Base-by-base conservation (phyloP, 2,113 vertebrate species). In the Rhinogobius similis region DNA sequence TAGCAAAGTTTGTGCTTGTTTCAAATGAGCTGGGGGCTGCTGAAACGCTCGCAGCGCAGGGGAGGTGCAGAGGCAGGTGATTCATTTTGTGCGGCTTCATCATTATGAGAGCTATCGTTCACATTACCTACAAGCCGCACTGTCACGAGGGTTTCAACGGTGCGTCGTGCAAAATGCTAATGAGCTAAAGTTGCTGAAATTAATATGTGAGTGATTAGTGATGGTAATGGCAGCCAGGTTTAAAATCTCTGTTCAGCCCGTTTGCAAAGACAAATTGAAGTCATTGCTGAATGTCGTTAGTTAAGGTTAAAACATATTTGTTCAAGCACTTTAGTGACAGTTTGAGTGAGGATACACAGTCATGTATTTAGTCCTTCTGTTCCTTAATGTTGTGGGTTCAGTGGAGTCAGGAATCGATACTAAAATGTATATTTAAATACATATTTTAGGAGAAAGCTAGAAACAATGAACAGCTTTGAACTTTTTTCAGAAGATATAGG, bases 1-100 rank as follows among this genome's bases (percentile, higher is more conserved):
- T 29, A 67, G n/a, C 21, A 41, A 43, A 41, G 62, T 63, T 43
- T 39, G 36, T 24, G 62, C n/a, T 39, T 63, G 38, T 63, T 13
- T 63, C 21, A 63, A 39, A 63, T 10, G n/a, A 38, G 13, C 55
- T 48, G 48, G 46, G 21, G 64, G 67, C 63, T 43, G 62, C 38
- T 46, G 55, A 71, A 56, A 26, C 53, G 4, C 36, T 65, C n/a
- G 10, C 18, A 65, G 39, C 50, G 14, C 38, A 58, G 7, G 46
- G 20, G 62, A 46, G 24, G 52, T 50, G 43, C 50, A 48, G 39
- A 24, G 32, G 41, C 32, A 72, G 38, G 32, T 46, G 50, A 65
- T 55, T 63, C 46, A 63, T 23, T 43, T 43, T 63, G n/a, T 62
- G 36, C 36, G 59, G 36, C 29, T 63, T 63, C 62, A 43, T 63